Base-by-base conservation (phyloP, 2,797 vertebrate genomes). In the Leptatherina wallacei region DNA sequence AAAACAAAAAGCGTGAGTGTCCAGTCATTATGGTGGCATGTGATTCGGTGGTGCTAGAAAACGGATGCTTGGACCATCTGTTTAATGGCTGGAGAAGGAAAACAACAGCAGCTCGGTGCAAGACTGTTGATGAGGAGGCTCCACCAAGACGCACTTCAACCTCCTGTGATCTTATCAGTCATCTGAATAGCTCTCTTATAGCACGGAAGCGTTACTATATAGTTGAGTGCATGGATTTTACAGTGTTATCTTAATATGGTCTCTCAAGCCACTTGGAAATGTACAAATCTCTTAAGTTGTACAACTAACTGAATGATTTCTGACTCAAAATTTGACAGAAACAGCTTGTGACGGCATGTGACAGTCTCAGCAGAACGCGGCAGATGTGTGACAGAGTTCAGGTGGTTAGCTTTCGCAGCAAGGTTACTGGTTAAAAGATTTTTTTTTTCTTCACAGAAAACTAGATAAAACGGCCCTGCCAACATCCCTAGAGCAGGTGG, bases 1-100 rank as follows among this genome's bases (percentile, higher is more conserved):
- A 91, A 90, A 91, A 91, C 80, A 89, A 89, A 49, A 88, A 86
- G 82, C 90, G 79, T 62, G 77, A 86, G 84, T 74, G 85, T 87
- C 84, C 88, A 89, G 83, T 91, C 86, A 87, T 91, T 78, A 79
- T 51, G 74, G 70, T 82, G 72, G 73, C 32, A 72, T 84, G 87
- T 77, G 84, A 86, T 83, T 86, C 65, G 69, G 80, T 78, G 77
- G 81, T 71, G 86, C 85, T 87, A 84, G 90, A 77, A 80, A 89
- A 82, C 49, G 83, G 69, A 80, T 72, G 76, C 80, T 82, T 38
- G 77, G 84, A 87, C 85, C 85, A 86, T 88, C 86, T 91, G 89
- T 83, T 82, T 83, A 87, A 80, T 49, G 80, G 82, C 79, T 79
- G 83, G 59, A 73, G 61, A 52, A 70, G 78, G 87, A 88, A 89